phyloP scores from a whole-genome alignment of 1,140 invertebrate genomes.

The Ceratina japonica region DNA sequence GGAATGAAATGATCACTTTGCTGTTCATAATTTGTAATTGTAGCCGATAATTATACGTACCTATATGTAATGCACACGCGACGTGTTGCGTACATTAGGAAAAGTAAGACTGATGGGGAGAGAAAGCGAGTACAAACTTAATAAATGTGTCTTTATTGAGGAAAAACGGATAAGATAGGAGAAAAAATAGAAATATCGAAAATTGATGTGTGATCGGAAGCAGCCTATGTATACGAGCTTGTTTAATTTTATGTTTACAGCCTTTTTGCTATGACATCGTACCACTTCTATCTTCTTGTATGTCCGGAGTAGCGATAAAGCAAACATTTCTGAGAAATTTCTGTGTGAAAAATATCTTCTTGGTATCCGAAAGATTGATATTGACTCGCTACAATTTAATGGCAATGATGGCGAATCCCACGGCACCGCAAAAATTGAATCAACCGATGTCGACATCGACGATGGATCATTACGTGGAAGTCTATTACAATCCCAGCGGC shows the following conservation, averaged over 20 bases:
- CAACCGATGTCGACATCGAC: slow-evolving; percentile 51
- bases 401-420: slow-evolving; percentile 44
- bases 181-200: too few species aligned
- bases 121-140: too few species aligned
- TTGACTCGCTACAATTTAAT: slow-evolving; percentile 57
- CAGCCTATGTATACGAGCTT: too few species aligned
- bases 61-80: too few species aligned
- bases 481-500: slow-evolving; percentile 46
- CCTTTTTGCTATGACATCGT: slow-evolving; percentile 20
- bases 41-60: too few species aligned
- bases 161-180: too few species aligned
- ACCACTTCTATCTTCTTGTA: slow-evolving; percentile 52
- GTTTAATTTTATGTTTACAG: slow-evolving; percentile 18
- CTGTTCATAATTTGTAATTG: too few species aligned
- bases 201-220: too few species aligned
- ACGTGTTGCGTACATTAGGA: too few species aligned
- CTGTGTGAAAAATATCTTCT: slow-evolving; percentile 40
- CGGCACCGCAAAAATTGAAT: slow-evolving; percentile 51
- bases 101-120: too few species aligned
- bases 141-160: too few species aligned
- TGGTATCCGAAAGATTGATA: slow-evolving; percentile 57
- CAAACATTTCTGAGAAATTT: slow-evolving; percentile 62
- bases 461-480: slow-evolving; percentile 66
- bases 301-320: slow-evolving; percentile 51
- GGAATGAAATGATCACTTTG: too few species aligned